Conservation (phyloP, 2,113 vertebrate genomes). For the Epinephelus cyanopodus region DNA sequence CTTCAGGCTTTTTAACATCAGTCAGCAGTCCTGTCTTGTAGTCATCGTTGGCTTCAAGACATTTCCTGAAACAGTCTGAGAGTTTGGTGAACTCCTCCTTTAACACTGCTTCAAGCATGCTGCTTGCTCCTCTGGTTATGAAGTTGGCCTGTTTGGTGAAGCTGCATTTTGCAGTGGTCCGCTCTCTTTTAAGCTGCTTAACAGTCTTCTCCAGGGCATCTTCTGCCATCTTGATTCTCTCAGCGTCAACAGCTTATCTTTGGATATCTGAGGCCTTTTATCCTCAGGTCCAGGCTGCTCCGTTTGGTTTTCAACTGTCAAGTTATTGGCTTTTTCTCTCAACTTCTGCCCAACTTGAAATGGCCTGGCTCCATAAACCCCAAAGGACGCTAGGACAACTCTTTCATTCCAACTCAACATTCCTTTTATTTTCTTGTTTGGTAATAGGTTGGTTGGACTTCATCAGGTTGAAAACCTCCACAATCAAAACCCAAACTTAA, state of each 20-base stretch:
- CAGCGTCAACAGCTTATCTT: neutral
- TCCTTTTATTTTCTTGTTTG: too few species aligned
- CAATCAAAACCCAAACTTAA: too few species aligned
- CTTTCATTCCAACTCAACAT: too few species aligned
- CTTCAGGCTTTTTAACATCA: neutral
- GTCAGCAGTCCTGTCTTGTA: neutral
- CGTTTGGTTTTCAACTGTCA: neutral
- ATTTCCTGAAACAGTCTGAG: neutral
- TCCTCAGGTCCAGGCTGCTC: neutral
- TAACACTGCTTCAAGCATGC: neutral
- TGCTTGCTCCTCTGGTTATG: neutral
- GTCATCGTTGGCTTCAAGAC: neutral
- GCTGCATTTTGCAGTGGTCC: neutral
- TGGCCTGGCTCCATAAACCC: too few species aligned
- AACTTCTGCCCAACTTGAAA: too few species aligned
- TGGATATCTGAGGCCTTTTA: neutral
- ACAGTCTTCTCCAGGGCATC: neutral
- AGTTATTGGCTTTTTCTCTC: too few species aligned
- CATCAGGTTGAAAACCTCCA: too few species aligned
- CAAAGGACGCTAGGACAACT: too few species aligned
- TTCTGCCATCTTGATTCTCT: neutral
- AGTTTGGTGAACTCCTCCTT: neutral
- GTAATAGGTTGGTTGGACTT: too few species aligned
- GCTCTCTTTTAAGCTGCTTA: neutral
- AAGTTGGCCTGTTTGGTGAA: constrained; percentile 20